Evolutionary conservation across 2,113 vertebrate species (phyloP), one percentile per base, ranked within the genome.

Genomic region (Leucoraja erinaceus): DNA sequence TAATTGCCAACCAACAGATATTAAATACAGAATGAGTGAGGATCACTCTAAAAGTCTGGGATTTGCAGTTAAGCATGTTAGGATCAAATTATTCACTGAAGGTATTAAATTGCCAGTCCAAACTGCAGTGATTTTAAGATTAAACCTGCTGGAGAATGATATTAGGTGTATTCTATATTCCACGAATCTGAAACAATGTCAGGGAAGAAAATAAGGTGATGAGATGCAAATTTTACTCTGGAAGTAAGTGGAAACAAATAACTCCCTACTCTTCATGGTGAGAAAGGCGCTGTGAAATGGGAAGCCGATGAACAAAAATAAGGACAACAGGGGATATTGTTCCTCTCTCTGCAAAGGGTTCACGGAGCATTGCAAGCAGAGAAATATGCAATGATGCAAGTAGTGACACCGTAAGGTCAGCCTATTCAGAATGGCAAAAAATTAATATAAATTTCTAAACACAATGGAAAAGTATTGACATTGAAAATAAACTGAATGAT

Each of bases 221-320:
- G 83, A 88, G 59, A 88, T 88, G n/a, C 83, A 88, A 86, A 86
- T 61, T 86, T 59, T 86, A 86, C 81, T 86, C 12, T 86, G 4
- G 54, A 61, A 86, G 59, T 61, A 54, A 88, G n/a, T n/a, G 61
- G 83, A 88, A 88, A 66, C 83, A 88, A 88, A 88, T 66, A 88
- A 61, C 59, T 63, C 59, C 83, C 83, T 59, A 86, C 83, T 88
- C 59, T 63, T 88, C 31, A 66, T 5, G 31, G 14, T 77, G 75
- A 16, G 75, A 9, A 33, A 77, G 12, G 11, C 63, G 83, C 83
- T 88, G 59, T 14, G 59, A 88, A 63, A 86, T 86, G 28, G 83
- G 28, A 86, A 63, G 7, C 59, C 31, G 83, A 59, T 63, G 28
- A 86, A 63, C 56, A 86, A 88, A 88, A 63, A 14, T 14, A 63